Evolutionary conservation across 2,888 invertebrate genomes (phyloP), one percentile per base, ranked within the genome.

Genomic region (Oscheius onirici): DNA sequence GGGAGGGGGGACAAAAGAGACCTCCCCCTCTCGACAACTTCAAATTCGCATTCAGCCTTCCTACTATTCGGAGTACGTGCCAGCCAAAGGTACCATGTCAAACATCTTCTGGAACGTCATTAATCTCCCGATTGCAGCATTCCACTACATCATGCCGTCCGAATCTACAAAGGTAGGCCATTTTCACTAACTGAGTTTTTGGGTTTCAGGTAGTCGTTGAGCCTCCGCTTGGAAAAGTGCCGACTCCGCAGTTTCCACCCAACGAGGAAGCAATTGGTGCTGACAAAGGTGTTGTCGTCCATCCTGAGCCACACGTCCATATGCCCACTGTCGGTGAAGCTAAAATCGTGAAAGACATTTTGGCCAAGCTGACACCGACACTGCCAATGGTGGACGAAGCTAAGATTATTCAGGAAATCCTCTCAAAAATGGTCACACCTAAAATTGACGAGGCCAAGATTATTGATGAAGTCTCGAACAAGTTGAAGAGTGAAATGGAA

Each of bases 401-500:
- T 20, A 60, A 40, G 34, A 22, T 60, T 6, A 26, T 60, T 8
- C 34, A 60, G 20, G 60, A 60, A 15, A 34, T 60, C 11, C n/a
- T 34, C 10, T 15, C 24, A 17, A 43, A 43, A 13, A 24, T 60
- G 17, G 44, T n/a, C 24, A 17, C 26, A n/a, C 43, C n/a, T 3
- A 60, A 60, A 15, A 22, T 60, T 11, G 20, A 43, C 40, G 63
- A 58, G 41, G 40, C 40, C 24, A 20, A 28, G n/a, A 63, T 49
- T 26, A 63, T 63, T 34, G 13, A 63, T 13, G 51, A 63, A 46
- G 63, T 63, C 44, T 43, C 49, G 3, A 22, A 43, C n/a, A 44
- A 63, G 51, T 3, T 70, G 3, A 51, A 70, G 34, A 8, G 22
- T 20, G 70, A 70, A 8, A 70, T 71, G 57, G 71, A 71, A 24